Conservation (phyloP, 1,140 invertebrate genomes). For the Uloborus diversus region DNA sequence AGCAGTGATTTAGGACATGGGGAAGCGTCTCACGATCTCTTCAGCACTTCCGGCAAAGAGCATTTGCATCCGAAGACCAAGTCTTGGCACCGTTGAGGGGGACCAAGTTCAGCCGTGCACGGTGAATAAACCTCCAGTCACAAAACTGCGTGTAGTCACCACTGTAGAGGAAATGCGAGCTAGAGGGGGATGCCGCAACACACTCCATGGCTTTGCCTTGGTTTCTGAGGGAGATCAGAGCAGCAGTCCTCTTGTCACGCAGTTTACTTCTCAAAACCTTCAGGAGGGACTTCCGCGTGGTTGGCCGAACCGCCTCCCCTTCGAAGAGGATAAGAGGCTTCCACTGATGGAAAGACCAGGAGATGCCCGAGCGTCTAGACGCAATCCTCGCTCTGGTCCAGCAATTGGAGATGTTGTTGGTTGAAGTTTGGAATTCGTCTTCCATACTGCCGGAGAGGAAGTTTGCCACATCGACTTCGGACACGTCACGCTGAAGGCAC, state of each 20-base stretch:
- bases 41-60: background rate
- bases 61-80: too few species aligned
- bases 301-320: background rate
- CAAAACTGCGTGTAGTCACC: background rate
- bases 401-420: background rate
- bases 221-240: background rate
- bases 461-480: background rate
- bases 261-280: rapidly evolving
- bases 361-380: background rate
- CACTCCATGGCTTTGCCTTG: background rate
- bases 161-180: background rate
- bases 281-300: rapidly evolving
- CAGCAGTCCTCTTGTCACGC: background rate
- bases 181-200: background rate
- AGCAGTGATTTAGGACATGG: background rate
- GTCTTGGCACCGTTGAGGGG: background rate
- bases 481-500: background rate
- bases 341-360: background rate
- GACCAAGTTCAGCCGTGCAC: background rate
- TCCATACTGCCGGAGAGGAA: background rate
- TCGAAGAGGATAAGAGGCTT: background rate
- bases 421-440: background rate
- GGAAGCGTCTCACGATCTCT: background rate
- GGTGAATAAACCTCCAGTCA: background rate
- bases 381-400: background rate